Evolutionary conservation across 2,888 invertebrate genomes (phyloP).

Genomic region (Mamestra brassicae): DNA sequence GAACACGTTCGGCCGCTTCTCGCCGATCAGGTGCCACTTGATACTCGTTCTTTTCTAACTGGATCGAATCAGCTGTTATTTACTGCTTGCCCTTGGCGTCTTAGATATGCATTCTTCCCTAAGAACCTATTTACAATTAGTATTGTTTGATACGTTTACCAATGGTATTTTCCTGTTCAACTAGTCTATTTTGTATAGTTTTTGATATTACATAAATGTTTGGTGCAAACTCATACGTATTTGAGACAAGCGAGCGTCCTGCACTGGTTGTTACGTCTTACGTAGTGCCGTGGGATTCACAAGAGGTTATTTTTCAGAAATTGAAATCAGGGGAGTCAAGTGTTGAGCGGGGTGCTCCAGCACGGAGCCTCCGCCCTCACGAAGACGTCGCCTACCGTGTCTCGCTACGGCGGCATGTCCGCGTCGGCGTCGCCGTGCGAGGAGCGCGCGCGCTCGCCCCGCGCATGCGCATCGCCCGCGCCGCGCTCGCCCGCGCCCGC

Average conservation of each 20-base stretch:
- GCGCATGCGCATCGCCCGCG: conserved; percentile 88
- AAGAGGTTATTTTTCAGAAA: conserved; percentile 79
- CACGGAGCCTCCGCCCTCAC: conserved; percentile 83
- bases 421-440: conserved; percentile 86
- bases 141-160: conserved; percentile 1
- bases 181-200: conserved; percentile 9
- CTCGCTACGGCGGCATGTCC: conserved; percentile 85
- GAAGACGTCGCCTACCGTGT: conserved; percentile 80
- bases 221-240: not conserved
- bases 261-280: conserved; percentile 29
- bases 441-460: conserved; percentile 86
- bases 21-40: conserved; percentile 88
- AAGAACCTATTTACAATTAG: conserved; percentile 27
- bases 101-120: conserved; percentile 56
- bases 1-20: conserved; percentile 89
- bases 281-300: conserved; percentile 15
- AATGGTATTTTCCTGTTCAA: not conserved
- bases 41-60: conserved; percentile 90
- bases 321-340: conserved; percentile 74
- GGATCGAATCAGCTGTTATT: conserved; percentile 88
- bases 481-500: conserved; percentile 93
- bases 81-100: conserved; percentile 78
- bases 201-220: not conserved
- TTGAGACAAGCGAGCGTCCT: conserved; percentile 49
- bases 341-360: conserved; percentile 86